Evolutionary conservation across 2,113 vertebrate species (phyloP).

Genomic region (Orthonyx spaldingii): DNA sequence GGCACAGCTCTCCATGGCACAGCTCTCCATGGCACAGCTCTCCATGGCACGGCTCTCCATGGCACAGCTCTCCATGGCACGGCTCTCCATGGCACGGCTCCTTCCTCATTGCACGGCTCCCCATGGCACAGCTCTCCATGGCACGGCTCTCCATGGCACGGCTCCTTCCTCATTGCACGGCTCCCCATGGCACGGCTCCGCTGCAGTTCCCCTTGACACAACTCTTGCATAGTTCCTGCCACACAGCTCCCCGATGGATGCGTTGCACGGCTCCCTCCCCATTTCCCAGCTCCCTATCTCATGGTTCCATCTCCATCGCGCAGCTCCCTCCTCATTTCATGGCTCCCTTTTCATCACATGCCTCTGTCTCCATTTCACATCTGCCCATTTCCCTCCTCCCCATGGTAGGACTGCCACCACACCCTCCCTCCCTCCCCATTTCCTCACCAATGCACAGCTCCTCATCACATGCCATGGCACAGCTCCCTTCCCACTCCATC

Average conservation of each 20-base stretch:
- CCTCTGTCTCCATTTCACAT: fast-evolving
- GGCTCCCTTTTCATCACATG: too few relatives aligned
- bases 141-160: neutral
- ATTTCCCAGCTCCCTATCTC: neutral
- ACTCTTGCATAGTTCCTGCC: fast-evolving
- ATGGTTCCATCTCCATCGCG: neutral
- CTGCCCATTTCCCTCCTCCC: neutral
- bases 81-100: neutral
- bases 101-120: neutral
- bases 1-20: neutral
- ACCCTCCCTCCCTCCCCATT: neutral
- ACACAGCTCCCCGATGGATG: neutral
- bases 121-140: neutral
- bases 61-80: fast-evolving
- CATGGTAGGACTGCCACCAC: fast-evolving
- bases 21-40: neutral
- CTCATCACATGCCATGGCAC: neutral
- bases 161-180: neutral
- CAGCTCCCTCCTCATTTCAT: neutral
- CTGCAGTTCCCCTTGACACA: fast-evolving
- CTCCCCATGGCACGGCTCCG: fast-evolving
- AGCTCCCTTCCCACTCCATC: neutral
- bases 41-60: fast-evolving
- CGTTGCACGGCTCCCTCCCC: neutral
- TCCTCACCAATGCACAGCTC: neutral